Evolutionary conservation across 2,888 invertebrate genomes (phyloP).

Genomic region (Luffia ferchaultella): DNA sequence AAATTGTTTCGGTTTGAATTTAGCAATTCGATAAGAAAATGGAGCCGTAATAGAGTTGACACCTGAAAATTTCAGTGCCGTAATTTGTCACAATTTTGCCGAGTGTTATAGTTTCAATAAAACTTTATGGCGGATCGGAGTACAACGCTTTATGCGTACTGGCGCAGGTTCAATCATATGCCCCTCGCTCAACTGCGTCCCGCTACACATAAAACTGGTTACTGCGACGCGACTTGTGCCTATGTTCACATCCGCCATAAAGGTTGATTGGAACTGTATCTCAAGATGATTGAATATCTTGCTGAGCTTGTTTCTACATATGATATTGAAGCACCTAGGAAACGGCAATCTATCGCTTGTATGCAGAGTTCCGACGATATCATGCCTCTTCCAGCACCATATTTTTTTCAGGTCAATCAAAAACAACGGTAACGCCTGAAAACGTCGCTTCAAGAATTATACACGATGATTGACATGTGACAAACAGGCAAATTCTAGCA

Average conservation of each 20-base stretch:
- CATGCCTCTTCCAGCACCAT: background rate
- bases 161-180: background rate
- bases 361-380: background rate
- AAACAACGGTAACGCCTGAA: background rate
- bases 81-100: background rate
- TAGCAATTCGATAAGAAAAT: background rate
- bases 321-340: background rate
- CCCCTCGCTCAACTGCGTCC: background rate
- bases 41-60: background rate
- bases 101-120: background rate
- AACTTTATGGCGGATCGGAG: background rate
- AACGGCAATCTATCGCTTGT: background rate
- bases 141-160: background rate
- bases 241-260: background rate
- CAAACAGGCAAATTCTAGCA: background rate
- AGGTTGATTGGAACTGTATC: background rate
- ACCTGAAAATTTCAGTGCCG: background rate
- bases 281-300: background rate
- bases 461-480: background rate
- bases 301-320: background rate
- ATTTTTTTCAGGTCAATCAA: background rate
- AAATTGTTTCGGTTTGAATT: background rate
- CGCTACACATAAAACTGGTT: background rate
- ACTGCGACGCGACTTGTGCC: background rate
- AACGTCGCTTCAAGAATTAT: background rate